phyloP scores from a whole-genome alignment of 1,140 invertebrate species.

The Drosophila chauvacae region DNA sequence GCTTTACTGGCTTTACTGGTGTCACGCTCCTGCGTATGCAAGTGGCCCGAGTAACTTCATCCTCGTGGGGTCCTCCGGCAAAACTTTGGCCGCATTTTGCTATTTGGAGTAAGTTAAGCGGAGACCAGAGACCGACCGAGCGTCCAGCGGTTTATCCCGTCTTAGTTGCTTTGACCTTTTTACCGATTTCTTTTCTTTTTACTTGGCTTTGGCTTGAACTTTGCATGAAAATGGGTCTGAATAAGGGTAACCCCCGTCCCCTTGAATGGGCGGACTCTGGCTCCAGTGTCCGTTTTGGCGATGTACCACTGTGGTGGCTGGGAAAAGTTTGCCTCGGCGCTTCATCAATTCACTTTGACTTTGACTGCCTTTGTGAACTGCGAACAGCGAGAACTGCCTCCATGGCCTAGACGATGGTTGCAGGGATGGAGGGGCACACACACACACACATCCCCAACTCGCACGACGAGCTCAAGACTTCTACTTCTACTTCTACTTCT shows the following conservation, averaged over 20 bases:
- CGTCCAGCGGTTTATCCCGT: conserved; percentile 62
- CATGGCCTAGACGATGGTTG: conserved; percentile 43
- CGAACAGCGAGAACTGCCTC: conserved; percentile 2
- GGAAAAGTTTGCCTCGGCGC: conserved; percentile 65
- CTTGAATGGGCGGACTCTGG: no score
- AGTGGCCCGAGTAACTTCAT: conserved; percentile 1
- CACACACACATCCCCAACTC: conserved; percentile 4
- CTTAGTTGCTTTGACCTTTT: conserved; percentile 78
- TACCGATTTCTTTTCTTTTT: conserved; percentile 13
- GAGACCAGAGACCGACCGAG: conserved; percentile 3
- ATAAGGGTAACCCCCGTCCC: no score
- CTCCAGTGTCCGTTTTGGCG: conserved; percentile 13
- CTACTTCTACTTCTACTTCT: conserved; percentile 58
- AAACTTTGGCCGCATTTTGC: conserved; percentile 67
- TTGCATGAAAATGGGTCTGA: conserved; percentile 44
- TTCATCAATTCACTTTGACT: conserved; percentile 82
- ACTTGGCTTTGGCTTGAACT: conserved; percentile 27
- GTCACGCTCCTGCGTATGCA: conserved; percentile 11
- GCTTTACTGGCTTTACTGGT: neutral
- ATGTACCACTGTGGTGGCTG: conserved; percentile 4
- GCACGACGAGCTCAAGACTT: conserved; percentile 30
- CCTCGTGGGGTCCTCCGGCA: neutral
- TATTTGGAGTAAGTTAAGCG: conserved; percentile 72
- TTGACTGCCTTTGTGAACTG: conserved; percentile 38
- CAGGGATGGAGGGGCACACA: neutral